Conservation (phyloP, 2,888 invertebrate species). For the Pomacea canaliculata region DNA sequence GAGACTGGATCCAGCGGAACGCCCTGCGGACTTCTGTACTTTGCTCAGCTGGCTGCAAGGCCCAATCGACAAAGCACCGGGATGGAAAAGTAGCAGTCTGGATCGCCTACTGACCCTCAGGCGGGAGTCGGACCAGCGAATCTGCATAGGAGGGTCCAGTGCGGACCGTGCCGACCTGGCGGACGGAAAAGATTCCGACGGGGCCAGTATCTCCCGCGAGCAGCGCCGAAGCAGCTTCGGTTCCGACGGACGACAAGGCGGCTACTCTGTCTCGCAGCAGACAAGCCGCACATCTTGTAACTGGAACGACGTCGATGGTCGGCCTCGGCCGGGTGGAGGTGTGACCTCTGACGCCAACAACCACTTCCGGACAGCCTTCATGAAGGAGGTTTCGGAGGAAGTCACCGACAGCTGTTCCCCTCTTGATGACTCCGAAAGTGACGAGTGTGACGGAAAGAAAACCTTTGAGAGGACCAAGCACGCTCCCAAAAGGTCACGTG, state of each 20-base stretch:
- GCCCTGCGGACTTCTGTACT: conserved; percentile 27
- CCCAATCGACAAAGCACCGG: conserved; percentile 18
- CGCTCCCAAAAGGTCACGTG: neutral
- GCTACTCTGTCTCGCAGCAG: neutral
- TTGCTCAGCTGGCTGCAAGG: conserved; percentile 24
- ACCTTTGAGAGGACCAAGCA: no score
- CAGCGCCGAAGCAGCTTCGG: neutral
- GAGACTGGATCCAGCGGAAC: conserved; percentile 43
- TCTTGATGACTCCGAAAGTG: neutral
- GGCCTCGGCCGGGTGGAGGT: no score
- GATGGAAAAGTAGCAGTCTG: neutral
- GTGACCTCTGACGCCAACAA: conserved; percentile 8
- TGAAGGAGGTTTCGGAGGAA: neutral
- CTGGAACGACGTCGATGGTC: neutral
- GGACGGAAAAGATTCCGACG: neutral
- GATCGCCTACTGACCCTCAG: conserved; percentile 9
- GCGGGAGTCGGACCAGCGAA: conserved; percentile 10
- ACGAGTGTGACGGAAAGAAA: neutral
- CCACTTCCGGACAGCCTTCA: neutral
- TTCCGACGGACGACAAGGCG: neutral
- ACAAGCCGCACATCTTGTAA: neutral
- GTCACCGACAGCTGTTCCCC: conserved; percentile 14
- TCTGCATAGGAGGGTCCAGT: neutral
- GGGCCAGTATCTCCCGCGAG: neutral
- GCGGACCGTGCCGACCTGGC: neutral